A percentile compares a stretch with the other conserved stretches of the same genome.
These are phyloP conservation scores for Cichladusa arquata DNA, from an alignment of 2,113 vertebrate species.

Conservation along the genomic window DNA sequence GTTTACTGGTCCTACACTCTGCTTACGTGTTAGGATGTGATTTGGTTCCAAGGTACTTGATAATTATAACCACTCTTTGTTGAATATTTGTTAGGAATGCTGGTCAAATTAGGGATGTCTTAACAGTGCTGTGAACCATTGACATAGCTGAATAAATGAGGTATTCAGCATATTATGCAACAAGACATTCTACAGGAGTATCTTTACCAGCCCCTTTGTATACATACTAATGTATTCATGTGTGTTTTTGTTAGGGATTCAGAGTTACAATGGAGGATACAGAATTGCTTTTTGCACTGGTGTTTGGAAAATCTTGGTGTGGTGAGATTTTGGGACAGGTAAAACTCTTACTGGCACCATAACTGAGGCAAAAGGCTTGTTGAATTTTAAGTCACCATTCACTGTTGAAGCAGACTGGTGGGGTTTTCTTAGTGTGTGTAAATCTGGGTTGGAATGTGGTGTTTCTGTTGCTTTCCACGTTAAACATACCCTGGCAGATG, in stretches of 20 bases:
- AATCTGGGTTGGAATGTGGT: neutral
- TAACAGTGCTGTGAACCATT: neutral
- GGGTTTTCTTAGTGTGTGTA: neutral
- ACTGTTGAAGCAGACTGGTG: neutral
- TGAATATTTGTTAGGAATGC: neutral
- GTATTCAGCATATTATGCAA: neutral
- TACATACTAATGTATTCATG: neutral
- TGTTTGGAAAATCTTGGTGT: neutral
- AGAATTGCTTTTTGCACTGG: neutral
- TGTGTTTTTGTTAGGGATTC: neutral
- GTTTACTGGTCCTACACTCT: neutral
- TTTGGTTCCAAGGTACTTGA: neutral
- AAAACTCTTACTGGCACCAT: rapidly evolving
- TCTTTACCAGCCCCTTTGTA: neutral
- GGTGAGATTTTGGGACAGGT: neutral
- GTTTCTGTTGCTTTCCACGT: neutral
- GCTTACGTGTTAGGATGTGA: rapidly evolving
- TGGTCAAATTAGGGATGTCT: neutral
- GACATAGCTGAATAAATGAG: neutral
- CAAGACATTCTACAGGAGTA: neutral
- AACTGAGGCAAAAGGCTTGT: neutral
- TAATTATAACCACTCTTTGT: neutral
- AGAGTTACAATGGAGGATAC: neutral
- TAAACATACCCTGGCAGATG: neutral
- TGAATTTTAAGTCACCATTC: neutral